Evolutionary conservation across 1,140 invertebrate genomes (phyloP).

Genomic region (Drosophila sp.): DNA sequence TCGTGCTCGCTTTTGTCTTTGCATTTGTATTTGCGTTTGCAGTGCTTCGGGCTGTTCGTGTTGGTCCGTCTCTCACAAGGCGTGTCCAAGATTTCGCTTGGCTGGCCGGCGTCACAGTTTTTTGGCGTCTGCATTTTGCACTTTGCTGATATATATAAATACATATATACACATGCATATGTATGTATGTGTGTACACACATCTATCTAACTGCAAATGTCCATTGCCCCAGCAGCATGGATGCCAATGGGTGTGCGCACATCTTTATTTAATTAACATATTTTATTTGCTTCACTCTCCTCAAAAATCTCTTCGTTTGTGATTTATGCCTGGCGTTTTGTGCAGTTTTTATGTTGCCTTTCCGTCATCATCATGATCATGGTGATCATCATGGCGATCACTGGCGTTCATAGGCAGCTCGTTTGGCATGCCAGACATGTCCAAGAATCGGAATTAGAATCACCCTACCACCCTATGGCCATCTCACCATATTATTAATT

Average conservation of each 20-base stretch:
- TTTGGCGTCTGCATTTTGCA: constrained; percentile 49
- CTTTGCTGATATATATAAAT: constrained; percentile 4
- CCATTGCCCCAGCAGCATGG: constrained; percentile 29
- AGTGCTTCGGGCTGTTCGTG: neutral
- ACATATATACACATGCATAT: too few species aligned
- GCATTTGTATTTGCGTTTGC: neutral
- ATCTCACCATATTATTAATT: constrained; percentile 55
- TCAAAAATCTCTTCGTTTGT: constrained; percentile 23
- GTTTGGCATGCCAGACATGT: constrained; percentile 23
- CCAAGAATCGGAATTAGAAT: neutral
- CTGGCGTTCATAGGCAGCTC: constrained; percentile 43
- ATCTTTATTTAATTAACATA: constrained; percentile 78
- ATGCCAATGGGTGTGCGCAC: constrained; percentile 54
- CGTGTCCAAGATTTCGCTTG: constrained; percentile 77
- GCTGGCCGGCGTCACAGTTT: constrained; percentile 74
- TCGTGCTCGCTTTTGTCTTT: constrained; percentile 8
- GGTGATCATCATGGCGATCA: constrained; percentile 16
- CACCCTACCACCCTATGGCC: constrained; percentile 27
- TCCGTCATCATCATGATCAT: constrained; percentile 29
- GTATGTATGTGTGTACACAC: too few species aligned
- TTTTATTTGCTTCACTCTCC: constrained; percentile 52
- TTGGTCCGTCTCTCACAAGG: constrained; percentile 68
- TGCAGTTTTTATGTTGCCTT: constrained; percentile 47
- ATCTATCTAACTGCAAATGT: neutral
- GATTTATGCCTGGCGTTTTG: constrained; percentile 66